Conservation (phyloP, 2,113 vertebrate genomes). For the Acrocephalus kingi region DNA sequence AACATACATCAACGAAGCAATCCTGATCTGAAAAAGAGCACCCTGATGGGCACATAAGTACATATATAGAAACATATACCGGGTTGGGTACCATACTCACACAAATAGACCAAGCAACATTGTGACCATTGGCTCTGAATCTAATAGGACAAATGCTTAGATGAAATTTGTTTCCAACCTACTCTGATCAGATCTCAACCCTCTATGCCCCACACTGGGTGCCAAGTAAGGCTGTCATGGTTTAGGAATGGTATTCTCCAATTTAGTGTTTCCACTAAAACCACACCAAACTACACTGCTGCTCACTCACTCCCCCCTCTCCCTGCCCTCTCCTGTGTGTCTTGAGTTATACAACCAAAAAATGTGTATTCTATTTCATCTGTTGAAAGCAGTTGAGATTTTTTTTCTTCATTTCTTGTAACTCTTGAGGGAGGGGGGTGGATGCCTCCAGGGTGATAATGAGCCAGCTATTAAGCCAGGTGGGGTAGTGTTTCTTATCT, state of each 20-base stretch:
- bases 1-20: not conserved
- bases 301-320: fast-evolving
- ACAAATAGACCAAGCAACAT: not conserved
- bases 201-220: not conserved
- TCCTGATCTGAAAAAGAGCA: not conserved
- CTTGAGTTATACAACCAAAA: too few relatives aligned
- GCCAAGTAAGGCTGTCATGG: not conserved
- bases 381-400: too few relatives aligned
- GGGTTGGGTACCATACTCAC: not conserved
- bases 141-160: not conserved
- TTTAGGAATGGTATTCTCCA: not conserved
- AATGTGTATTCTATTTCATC: too few relatives aligned
- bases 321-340: too few relatives aligned
- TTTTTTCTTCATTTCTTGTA: too few relatives aligned
- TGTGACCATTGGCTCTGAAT: not conserved
- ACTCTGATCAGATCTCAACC: not conserved
- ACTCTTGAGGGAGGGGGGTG: too few relatives aligned
- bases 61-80: not conserved
- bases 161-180: not conserved
- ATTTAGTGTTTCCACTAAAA: not conserved
- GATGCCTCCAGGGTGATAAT: too few relatives aligned
- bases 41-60: not conserved
- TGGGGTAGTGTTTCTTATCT: too few relatives aligned
- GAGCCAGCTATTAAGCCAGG: too few relatives aligned
- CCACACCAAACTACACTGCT: not conserved